Evolutionary conservation across 2,888 invertebrate genomes (phyloP).

Genomic region (Eremobia ochroleuca): DNA sequence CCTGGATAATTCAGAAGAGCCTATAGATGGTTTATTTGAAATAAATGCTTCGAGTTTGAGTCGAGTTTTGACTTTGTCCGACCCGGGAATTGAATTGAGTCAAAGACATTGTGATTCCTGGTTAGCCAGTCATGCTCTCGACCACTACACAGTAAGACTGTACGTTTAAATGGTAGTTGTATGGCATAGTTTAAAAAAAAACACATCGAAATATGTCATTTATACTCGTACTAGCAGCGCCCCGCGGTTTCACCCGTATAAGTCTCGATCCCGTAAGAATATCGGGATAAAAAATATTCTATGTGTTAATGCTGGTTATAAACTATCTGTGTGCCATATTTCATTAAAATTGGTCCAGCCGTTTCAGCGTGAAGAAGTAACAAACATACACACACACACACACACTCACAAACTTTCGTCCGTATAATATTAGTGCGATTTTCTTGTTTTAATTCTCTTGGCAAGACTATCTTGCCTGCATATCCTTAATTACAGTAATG

Average conservation of each 20-base stretch:
- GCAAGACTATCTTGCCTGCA: conserved; percentile 30
- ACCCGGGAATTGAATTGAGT: background rate
- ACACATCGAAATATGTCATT: background rate
- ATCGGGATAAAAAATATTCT: too few relatives aligned
- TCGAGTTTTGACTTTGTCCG: background rate
- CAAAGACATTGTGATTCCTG: background rate
- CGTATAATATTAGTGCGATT: too few relatives aligned
- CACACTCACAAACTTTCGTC: too few relatives aligned
- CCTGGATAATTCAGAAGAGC: background rate
- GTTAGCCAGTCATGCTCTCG: background rate
- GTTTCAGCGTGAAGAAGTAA: too few relatives aligned
- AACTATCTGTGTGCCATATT: too few relatives aligned
- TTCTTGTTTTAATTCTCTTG: background rate
- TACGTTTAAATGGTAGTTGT: background rate
- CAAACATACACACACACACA: too few relatives aligned
- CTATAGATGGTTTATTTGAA: background rate
- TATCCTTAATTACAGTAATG: conserved; percentile 37
- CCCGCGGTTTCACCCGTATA: too few relatives aligned
- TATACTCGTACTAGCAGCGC: too few relatives aligned
- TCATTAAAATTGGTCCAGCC: too few relatives aligned
- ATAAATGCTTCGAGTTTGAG: background rate
- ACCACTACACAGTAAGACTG: background rate
- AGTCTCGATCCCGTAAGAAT: too few relatives aligned
- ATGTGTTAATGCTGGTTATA: too few relatives aligned
- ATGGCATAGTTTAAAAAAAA: background rate